These are phyloP conservation scores for Loripinus fragilis DNA, from an alignment of 2,888 invertebrate species.

Conservation along the genomic window DNA sequence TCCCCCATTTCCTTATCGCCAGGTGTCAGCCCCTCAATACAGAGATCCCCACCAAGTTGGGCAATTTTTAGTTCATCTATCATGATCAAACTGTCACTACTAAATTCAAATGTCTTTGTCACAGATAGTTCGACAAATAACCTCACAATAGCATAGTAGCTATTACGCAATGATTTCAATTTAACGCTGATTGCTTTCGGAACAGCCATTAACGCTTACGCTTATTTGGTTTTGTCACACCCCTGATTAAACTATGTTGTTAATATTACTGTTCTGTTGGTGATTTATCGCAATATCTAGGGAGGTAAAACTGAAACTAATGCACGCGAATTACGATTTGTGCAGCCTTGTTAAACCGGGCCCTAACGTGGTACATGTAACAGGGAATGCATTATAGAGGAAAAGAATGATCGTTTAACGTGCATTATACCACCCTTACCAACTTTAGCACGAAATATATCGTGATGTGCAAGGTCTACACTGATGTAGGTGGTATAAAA, in stretches of 20 bases:
- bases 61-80: conserved; percentile 55
- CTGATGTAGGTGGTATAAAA: too few relatives aligned
- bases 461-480: too few relatives aligned
- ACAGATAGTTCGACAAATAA: conserved; percentile 14
- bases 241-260: conserved; percentile 21
- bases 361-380: too few relatives aligned
- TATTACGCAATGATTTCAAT: conserved; percentile 56
- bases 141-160: conserved; percentile 17
- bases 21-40: conserved; percentile 50
- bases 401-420: too few relatives aligned
- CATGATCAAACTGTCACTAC: conserved; percentile 58
- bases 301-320: too few relatives aligned
- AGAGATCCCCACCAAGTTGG: conserved; percentile 49
- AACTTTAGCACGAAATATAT: too few relatives aligned
- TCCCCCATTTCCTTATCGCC: conserved; percentile 38
- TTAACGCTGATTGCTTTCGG: conserved; percentile 51
- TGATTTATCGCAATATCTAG: background rate
- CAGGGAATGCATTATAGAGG: too few relatives aligned
- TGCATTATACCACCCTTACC: too few relatives aligned
- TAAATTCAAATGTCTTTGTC: conserved; percentile 61
- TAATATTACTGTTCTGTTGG: background rate
- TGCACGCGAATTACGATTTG: too few relatives aligned
- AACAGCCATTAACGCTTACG: conserved; percentile 54
- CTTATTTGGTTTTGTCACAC: conserved; percentile 15
- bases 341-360: too few relatives aligned